phyloP scores from a whole-genome alignment of 2,888 invertebrate genomes.

The Lacanobia oleracea region DNA sequence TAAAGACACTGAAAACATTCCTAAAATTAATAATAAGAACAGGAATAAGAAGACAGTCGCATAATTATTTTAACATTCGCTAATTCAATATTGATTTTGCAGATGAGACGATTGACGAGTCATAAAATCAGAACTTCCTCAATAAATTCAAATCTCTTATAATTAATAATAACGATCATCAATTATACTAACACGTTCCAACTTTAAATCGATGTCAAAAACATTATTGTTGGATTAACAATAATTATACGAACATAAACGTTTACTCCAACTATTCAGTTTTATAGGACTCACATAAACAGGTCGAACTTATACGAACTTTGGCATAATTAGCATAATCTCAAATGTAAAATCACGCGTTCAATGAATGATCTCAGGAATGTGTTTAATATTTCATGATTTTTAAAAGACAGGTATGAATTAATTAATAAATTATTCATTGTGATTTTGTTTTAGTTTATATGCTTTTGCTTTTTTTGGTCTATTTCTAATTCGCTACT shows the following conservation, averaged over 20 bases:
- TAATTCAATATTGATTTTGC: constrained; percentile 1
- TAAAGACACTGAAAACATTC: background rate
- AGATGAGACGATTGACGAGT: background rate
- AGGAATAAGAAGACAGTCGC: background rate
- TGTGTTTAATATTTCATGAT: constrained; percentile 29
- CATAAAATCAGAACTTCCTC: constrained; percentile 23
- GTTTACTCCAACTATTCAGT: constrained; percentile 20
- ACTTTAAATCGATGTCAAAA: constrained; percentile 7
- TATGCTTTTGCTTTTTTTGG: background rate
- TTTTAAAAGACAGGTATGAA: constrained; percentile 18
- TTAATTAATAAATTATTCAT: constrained; percentile 13
- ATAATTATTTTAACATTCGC: background rate
- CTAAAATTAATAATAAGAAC: background rate
- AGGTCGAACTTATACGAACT: constrained; percentile 44
- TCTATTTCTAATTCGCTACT: background rate
- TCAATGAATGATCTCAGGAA: constrained; percentile 33
- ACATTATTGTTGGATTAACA: constrained; percentile 27
- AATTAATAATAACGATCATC: constrained; percentile 9
- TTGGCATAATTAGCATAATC: constrained; percentile 48
- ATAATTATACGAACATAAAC: constrained; percentile 24
- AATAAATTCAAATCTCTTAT: background rate
- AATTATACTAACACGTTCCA: constrained; percentile 5
- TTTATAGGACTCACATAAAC: constrained; percentile 53
- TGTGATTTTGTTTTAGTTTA: no score
- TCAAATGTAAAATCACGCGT: constrained; percentile 44